Base-by-base conservation (phyloP, 1,140 invertebrate genomes). In the Nomia melanderi region DNA sequence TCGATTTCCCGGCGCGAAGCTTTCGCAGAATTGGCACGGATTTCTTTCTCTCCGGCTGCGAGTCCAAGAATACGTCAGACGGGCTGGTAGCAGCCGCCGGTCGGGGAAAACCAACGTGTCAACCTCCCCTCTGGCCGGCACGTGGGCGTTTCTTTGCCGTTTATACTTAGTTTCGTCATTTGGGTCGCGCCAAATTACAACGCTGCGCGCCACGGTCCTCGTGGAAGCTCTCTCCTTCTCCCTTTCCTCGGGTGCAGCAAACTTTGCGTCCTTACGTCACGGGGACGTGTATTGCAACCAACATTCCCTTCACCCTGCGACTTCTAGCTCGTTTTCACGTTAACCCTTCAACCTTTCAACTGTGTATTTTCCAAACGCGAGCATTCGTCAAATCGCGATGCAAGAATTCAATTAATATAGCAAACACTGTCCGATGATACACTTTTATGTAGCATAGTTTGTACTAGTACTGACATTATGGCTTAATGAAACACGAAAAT, bases 121-220 rank as follows among this genome's bases (percentile, higher is more conserved):
- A 82, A 77, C 36, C 75, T 65, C 63, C 64, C 41, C 64, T 75
- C 60, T 27, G 27, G 36, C 36, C 33, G 29, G 69, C 83, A 71
- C 79, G 83, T 82, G 81, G 75, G 81, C 79, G 70, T 86, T 63
- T 64, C 77, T 83, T 84, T 74, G 75, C 69, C 79, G 41, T 83
- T 84, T 84, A 85, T 78, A 85, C 78, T 84, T 84, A 84, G 82
- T 85, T 84, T 86, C 77, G 78, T 85, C 69, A 85, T 85, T 84
- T 66, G 83, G 83, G 82, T 85, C 83, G 81, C 39, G 81, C 75
- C 53, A 67, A 83, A 83, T 84, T 83, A 78, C 76, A 27, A 60
- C 60, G 41, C 41, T n/a, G 56, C 59, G 50, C 74, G 60, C 17
- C 41, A 29, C 76, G 50, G 66, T 44, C 54, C 25, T 23, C 69